Conservation (phyloP, 2,888 invertebrate genomes). For the Spodoptera picta region DNA sequence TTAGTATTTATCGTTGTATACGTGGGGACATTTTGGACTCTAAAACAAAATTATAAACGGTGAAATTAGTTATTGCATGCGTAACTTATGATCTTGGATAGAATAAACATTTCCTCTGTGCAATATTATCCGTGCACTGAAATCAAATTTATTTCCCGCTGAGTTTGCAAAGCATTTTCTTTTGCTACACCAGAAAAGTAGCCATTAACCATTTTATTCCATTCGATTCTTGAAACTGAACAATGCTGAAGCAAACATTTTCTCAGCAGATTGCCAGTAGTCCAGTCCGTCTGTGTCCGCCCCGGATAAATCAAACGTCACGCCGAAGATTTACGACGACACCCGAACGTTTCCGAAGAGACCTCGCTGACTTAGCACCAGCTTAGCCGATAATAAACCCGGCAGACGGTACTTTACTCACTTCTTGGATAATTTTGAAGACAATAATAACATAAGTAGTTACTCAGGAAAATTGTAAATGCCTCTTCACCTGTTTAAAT, state of each 20-base stretch:
- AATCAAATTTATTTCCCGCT: conserved; percentile 33
- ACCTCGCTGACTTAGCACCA: conserved; percentile 49
- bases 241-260: conserved; percentile 40
- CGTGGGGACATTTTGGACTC: no score
- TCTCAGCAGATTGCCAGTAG: conserved; percentile 47
- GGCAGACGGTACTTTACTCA: conserved; percentile 36
- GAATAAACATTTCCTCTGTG: neutral
- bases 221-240: conserved; percentile 38
- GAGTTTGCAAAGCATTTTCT: conserved; percentile 25
- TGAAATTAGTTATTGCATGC: conserved; percentile 3
- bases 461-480: no score
- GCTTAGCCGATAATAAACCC: conserved; percentile 50
- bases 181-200: conserved; percentile 20
- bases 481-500: no score
- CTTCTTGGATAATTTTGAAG: conserved; percentile 45
- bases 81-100: neutral
- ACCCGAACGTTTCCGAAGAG: conserved; percentile 47
- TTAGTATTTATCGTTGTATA: no score
- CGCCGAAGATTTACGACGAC: conserved; percentile 62
- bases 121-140: conserved; percentile 3
- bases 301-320: conserved; percentile 64
- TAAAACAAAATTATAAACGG: neutral
- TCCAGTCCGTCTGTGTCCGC: conserved; percentile 42
- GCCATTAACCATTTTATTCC: conserved; percentile 41
- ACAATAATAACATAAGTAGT: conserved; percentile 27